phyloP scores from a whole-genome alignment of 2,888 invertebrate genomes.

The Cinara cedri region DNA sequence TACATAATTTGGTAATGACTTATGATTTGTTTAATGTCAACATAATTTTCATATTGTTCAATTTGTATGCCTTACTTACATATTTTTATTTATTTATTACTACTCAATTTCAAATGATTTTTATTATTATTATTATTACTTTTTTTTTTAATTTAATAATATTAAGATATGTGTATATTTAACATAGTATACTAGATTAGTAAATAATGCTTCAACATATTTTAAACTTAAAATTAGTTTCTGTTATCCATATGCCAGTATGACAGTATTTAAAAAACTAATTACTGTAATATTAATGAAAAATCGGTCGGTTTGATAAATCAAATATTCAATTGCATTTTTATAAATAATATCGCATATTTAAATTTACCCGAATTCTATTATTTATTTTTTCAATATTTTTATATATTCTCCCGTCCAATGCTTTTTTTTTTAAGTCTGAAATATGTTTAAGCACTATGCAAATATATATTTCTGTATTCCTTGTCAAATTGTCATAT shows the following conservation, averaged over 20 bases:
- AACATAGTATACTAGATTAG: not conserved
- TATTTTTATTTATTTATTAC: not conserved
- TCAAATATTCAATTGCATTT: conserved; percentile 33
- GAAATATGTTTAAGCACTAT: conserved; percentile 5
- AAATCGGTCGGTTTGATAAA: conserved; percentile 31
- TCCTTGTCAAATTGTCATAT: conserved; percentile 15
- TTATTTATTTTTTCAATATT: conserved; percentile 35
- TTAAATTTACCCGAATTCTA: conserved; percentile 42
- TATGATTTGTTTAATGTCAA: not conserved
- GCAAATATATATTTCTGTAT: conserved; percentile 37
- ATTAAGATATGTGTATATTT: not conserved
- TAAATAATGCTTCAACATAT: not conserved
- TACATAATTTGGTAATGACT: not conserved
- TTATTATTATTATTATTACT: not conserved
- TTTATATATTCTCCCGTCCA: conserved; percentile 38
- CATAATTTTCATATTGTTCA: not conserved
- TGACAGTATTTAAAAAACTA: not conserved
- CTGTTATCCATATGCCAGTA: not conserved
- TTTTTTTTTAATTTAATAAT: not conserved
- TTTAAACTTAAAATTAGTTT: not conserved
- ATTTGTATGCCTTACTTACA: not conserved
- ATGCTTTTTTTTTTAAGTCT: not conserved
- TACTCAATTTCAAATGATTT: not conserved
- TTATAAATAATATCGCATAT: conserved; percentile 46
- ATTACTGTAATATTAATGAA: not conserved